Percentiles rank a stretch among this genome's conserved stretches.
Conservation (phyloP, 35 echinoderm and acorn worm genomes). For the Lytechinus pictus region DNA sequence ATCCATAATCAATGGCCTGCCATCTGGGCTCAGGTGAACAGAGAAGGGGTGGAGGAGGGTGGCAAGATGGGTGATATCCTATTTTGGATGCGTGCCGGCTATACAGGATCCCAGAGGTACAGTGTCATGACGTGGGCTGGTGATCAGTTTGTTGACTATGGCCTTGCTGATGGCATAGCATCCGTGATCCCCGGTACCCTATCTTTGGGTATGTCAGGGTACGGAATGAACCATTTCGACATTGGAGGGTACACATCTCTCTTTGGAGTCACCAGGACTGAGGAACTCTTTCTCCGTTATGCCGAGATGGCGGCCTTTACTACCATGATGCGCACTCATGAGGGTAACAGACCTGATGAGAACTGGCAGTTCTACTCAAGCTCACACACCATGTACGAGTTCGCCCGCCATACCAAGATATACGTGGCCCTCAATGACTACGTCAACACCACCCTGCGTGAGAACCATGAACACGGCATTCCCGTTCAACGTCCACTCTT, state of each 20-base stretch:
- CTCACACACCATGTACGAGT: constrained; percentile 63
- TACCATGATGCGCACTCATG: constrained; percentile 94
- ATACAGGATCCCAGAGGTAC: constrained; percentile 80
- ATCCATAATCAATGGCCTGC: constrained; percentile 95
- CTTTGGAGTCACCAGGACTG: constrained; percentile 80
- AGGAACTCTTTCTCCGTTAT: constrained; percentile 91
- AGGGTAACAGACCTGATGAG: constrained; percentile 85
- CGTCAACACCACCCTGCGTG: constrained; percentile 62
- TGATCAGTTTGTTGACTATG: constrained; percentile 90
- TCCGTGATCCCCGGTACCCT: constrained; percentile 91
- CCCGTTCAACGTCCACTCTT: constrained; percentile 92
- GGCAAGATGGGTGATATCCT: constrained; percentile 82
- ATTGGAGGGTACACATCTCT: constrained; percentile 94
- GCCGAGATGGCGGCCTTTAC: constrained; percentile 95
- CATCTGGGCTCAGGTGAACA: constrained; percentile 87
- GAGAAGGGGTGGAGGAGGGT: constrained; percentile 83
- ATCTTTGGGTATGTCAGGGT: constrained; percentile 85
- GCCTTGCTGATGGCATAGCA: constrained; percentile 85
- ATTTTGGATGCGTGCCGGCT: constrained; percentile 98
- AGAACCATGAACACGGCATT: constrained; percentile 77
- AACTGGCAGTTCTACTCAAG: constrained; percentile 97
- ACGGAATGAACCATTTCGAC: constrained; percentile 90
- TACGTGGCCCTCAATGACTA: constrained; percentile 74
- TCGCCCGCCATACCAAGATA: constrained; percentile 76
- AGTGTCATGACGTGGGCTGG: constrained; percentile 88